Conservation (phyloP, 1,140 invertebrate genomes). For the Condylostylus longicornis region DNA sequence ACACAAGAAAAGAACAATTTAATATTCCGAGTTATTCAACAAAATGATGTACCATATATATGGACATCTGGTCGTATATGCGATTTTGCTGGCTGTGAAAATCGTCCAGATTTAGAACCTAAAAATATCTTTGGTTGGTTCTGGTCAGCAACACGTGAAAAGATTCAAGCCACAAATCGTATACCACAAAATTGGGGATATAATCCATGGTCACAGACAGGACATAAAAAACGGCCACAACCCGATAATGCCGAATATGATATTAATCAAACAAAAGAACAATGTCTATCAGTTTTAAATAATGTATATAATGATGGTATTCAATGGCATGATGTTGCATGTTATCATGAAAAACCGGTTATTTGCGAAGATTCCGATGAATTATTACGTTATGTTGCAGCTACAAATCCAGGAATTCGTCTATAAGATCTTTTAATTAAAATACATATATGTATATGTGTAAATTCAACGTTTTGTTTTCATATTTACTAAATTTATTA, state of each 20-base stretch:
- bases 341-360: conserved; percentile 81
- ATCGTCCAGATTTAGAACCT: conserved; percentile 68
- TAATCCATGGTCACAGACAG: conserved; percentile 77
- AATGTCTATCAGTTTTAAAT: conserved; percentile 71
- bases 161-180: conserved; percentile 71
- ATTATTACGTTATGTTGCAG: conserved; percentile 64
- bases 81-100: conserved; percentile 84
- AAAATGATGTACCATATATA: conserved; percentile 80
- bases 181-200: conserved; percentile 40
- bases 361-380: conserved; percentile 80
- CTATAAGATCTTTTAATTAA: conserved; percentile 38
- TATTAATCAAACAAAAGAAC: conserved; percentile 76
- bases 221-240: conserved; percentile 73
- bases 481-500: conserved; percentile 19
- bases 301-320: conserved; percentile 85
- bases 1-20: conserved; percentile 80
- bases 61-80: conserved; percentile 82
- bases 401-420: conserved; percentile 62
- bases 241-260: conserved; percentile 85
- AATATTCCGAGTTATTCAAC: conserved; percentile 69
- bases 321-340: conserved; percentile 83
- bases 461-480: conserved; percentile 24
- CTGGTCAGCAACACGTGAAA: conserved; percentile 79
- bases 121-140: conserved; percentile 79
- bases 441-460: background rate